These are phyloP conservation scores for Podarcis raffonei DNA, from an alignment of 2,113 vertebrate species.

Conservation along the genomic window DNA sequence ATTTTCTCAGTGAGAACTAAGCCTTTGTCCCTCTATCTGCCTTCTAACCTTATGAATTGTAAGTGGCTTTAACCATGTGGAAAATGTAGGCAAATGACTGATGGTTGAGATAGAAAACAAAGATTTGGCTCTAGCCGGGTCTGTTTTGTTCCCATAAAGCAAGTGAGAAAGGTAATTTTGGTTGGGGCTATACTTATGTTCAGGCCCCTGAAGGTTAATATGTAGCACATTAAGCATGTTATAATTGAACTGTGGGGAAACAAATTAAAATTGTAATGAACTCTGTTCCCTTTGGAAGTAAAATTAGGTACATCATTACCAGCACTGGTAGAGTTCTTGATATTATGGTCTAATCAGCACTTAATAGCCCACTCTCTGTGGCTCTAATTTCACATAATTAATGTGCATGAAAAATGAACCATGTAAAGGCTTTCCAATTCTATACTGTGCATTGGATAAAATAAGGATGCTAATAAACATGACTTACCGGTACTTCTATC, in stretches of 20 bases:
- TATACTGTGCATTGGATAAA: conserved; percentile 54
- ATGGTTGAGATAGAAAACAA: conserved; percentile 14
- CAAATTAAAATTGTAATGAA: conserved; percentile 79
- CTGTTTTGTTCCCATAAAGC: not conserved
- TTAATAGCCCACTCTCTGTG: conserved; percentile 64
- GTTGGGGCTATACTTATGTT: conserved; percentile 38
- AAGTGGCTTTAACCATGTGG: not conserved
- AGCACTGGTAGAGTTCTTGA: conserved; percentile 58
- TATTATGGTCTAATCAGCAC: conserved; percentile 65
- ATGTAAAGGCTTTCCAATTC: conserved; percentile 61
- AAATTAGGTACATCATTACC: conserved; percentile 64
- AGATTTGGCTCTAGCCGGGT: conserved; percentile 9
- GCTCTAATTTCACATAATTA: conserved; percentile 73
- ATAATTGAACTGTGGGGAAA: conserved; percentile 75
- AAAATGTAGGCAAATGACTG: conserved; percentile 7
- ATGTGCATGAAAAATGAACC: conserved; percentile 66
- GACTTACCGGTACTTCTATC: conserved; percentile 32
- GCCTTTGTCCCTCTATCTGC: not conserved
- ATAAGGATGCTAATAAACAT: conserved; percentile 38
- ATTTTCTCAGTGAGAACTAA: not conserved
- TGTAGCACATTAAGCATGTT: conserved; percentile 60
- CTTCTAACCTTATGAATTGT: not conserved
- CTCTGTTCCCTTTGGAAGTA: conserved; percentile 70
- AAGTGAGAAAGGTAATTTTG: conserved; percentile 16
- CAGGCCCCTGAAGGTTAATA: conserved; percentile 61